Percentiles rank a stretch among this genome's conserved stretches.
Evolutionary conservation across 2,797 vertebrate genomes (phyloP).

Genomic region (Leptoclinus maculatus): DNA sequence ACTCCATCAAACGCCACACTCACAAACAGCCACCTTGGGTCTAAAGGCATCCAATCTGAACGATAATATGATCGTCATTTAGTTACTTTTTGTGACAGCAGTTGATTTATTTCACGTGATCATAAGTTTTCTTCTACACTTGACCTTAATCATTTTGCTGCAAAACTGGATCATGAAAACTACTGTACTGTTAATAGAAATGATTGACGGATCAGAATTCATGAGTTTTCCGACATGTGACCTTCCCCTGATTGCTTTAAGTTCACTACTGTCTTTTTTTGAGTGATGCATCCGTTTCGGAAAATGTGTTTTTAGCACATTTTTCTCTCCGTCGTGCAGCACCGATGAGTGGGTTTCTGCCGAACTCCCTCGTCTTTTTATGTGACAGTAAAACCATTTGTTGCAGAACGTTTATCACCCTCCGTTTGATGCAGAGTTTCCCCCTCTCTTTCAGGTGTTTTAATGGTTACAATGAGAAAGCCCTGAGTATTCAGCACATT

Average conservation of each 20-base stretch:
- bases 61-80: neutral
- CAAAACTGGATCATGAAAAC: neutral
- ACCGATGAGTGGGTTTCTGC: conserved; percentile 10
- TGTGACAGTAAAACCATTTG: conserved; percentile 34
- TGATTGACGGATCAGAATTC: neutral
- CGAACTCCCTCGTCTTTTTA: conserved; percentile 24
- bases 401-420: conserved; percentile 30
- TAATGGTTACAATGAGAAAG: conserved; percentile 20
- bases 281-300: neutral
- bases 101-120: neutral
- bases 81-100: neutral
- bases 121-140: no score
- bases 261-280: neutral
- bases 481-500: conserved; percentile 6
- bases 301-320: conserved; percentile 6
- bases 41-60: neutral
- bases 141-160: neutral
- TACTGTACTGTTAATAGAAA: neutral
- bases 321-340: neutral
- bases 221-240: neutral
- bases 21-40: conserved; percentile 35
- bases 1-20: conserved; percentile 50
- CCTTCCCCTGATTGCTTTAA: neutral
- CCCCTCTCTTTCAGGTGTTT: neutral
- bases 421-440: conserved; percentile 8